Percentiles rank a stretch among this genome's conserved stretches.
Conservation (phyloP, 2,113 vertebrate genomes). For the Cyphomyrus plagiostoma region DNA sequence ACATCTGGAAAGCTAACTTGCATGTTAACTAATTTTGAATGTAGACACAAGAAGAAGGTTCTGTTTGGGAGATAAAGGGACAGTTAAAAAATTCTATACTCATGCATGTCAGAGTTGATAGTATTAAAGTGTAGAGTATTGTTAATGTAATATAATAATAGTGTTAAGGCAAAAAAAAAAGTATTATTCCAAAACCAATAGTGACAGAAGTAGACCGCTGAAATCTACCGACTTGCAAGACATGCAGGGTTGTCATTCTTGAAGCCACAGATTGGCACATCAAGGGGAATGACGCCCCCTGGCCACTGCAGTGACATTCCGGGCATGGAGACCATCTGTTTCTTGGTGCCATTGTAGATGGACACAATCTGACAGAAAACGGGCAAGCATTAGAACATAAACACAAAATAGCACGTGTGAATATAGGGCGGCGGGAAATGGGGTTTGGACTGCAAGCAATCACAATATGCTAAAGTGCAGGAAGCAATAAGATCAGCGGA, state of each 20-base stretch:
- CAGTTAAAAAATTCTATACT: background rate
- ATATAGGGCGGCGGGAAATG: background rate
- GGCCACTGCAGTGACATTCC: constrained; percentile 73
- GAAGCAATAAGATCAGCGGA: background rate
- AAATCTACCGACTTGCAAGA: constrained; percentile 56
- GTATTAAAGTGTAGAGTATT: background rate
- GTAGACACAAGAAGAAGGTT: background rate
- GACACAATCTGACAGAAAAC: constrained; percentile 64
- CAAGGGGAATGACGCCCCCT: constrained; percentile 60
- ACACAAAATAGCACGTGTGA: background rate
- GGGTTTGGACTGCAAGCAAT: background rate
- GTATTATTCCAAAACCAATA: background rate
- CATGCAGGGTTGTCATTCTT: constrained; percentile 69
- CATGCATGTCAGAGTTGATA: background rate
- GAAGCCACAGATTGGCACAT: constrained; percentile 78
- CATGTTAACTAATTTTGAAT: background rate
- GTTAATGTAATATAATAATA: background rate
- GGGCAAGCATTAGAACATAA: background rate
- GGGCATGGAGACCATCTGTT: constrained; percentile 58
- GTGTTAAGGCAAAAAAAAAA: background rate
- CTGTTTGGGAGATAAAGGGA: background rate
- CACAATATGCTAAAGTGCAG: background rate
- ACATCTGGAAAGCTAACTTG: background rate
- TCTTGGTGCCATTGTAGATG: constrained; percentile 73
- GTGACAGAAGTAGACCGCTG: background rate